A percentile compares a stretch with the other conserved stretches of the same genome.
Conservation (phyloP, 2,888 invertebrate species). For the Rhamnusium bicolor region DNA sequence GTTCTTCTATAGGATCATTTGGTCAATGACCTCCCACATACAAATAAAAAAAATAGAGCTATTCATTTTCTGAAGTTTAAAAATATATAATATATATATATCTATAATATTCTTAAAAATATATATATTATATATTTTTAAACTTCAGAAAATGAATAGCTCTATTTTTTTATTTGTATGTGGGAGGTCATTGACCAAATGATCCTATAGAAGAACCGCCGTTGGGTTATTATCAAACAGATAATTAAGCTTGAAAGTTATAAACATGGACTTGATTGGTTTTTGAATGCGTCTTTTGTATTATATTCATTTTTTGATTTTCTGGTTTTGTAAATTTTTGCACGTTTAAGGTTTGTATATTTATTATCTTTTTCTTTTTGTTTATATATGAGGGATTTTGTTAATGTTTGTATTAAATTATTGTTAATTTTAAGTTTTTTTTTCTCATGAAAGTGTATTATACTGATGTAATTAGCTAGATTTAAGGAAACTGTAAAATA, state of each 20-base stretch:
- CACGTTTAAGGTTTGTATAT: conserved; percentile 36
- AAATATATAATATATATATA: too few species aligned
- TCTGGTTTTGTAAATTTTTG: neutral
- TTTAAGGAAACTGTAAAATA: conserved; percentile 62
- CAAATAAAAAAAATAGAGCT: too few species aligned
- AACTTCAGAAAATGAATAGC: too few species aligned
- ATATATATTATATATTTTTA: too few species aligned
- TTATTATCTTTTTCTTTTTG: conserved; percentile 37
- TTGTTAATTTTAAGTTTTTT: conserved; percentile 59
- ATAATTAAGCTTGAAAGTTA: conserved; percentile 11
- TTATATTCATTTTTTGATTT: neutral
- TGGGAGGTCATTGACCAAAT: too few species aligned
- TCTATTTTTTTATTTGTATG: too few species aligned
- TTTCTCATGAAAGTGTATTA: conserved; percentile 57
- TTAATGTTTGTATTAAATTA: conserved; percentile 59
- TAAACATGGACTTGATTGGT: neutral
- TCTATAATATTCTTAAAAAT: too few species aligned
- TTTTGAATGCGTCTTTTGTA: neutral
- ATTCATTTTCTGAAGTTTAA: too few species aligned
- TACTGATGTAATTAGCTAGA: conserved; percentile 61
- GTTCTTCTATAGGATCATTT: too few species aligned
- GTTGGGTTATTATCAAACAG: neutral
- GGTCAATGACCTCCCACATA: too few species aligned
- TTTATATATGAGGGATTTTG: conserved; percentile 43
- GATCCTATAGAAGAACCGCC: too few species aligned